Conservation (phyloP, 2,797 vertebrate genomes). For the Vireo griseus region DNA sequence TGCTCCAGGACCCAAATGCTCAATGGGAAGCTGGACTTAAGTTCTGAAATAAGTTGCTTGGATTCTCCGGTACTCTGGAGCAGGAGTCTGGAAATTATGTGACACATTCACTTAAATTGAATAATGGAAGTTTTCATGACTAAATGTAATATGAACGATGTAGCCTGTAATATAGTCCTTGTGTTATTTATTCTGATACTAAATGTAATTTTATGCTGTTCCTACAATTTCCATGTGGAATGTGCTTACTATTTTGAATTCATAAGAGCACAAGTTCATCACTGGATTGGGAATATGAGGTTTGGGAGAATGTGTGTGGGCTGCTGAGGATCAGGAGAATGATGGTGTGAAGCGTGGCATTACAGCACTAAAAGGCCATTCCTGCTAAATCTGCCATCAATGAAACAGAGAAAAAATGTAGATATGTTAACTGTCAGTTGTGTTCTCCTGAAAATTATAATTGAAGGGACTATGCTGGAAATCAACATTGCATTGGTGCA, state of each 20-base stretch:
- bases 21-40: background rate
- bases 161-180: slow-evolving; percentile 21
- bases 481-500: background rate
- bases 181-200: slow-evolving; percentile 55
- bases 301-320: background rate
- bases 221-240: slow-evolving; percentile 34
- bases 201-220: slow-evolving; percentile 47
- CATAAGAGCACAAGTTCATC: slow-evolving; percentile 20
- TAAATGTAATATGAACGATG: slow-evolving; percentile 25
- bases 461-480: background rate
- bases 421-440: background rate
- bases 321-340: background rate
- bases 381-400: background rate
- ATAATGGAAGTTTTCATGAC: slow-evolving; percentile 49
- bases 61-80: slow-evolving; percentile 20
- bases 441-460: background rate
- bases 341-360: background rate
- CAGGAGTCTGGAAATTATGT: slow-evolving; percentile 41
- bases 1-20: background rate
- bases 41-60: background rate
- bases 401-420: background rate
- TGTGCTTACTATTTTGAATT: slow-evolving; percentile 50
- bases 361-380: background rate
- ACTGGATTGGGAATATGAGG: background rate
- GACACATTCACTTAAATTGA: slow-evolving; percentile 49